Base-by-base conservation (phyloP, 2,113 vertebrate species). In the Chrysochloris asiatica region DNA sequence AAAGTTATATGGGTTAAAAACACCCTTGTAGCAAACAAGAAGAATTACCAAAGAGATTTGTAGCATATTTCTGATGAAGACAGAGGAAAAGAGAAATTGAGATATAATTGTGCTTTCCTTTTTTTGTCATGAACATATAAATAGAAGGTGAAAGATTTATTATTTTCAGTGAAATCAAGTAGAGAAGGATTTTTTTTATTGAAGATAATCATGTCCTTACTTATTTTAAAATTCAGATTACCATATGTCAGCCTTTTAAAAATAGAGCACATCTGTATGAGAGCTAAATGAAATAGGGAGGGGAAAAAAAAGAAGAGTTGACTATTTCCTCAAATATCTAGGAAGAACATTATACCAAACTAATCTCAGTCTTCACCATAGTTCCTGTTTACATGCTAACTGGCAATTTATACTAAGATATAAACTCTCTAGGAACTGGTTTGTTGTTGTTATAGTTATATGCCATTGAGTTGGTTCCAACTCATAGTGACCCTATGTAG, bases 91-190 rank as follows among this genome's bases (percentile, higher is more conserved):
- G 26, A 56, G 33, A 78, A 73, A 47, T 88, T 41, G 56, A n/a
- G 12, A 45, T 0, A 50, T 86, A 48, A 89, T 13, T 30, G 2
- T 80, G 26, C 38, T 86, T 83, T 84, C 33, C 16, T 16, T 22
- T 76, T 8, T 80, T 71, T 65, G 52, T 71, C 41, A 83, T 88
- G 84, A 80, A 80, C 36, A 67, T 65, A 24, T 8, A 85, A 87
- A 69, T 85, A 4, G 45, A 75, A 92, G 9, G 30, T 75, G 54
- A 87, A 56, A 2, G 10, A 77, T 73, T 91, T 94, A 78, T 71
- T 71, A 52, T 80, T 90, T 93, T 61, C 76, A 93, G 83, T 52
- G 19, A 90, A 86, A 75, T 92, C 47, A 71, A 75, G 7, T 30
- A 0, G 6, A 13, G 4, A 90, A 19, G 4, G 0, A 12, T 93